Conservation (phyloP, 2,888 invertebrate species). For the Trachelus stipa region DNA sequence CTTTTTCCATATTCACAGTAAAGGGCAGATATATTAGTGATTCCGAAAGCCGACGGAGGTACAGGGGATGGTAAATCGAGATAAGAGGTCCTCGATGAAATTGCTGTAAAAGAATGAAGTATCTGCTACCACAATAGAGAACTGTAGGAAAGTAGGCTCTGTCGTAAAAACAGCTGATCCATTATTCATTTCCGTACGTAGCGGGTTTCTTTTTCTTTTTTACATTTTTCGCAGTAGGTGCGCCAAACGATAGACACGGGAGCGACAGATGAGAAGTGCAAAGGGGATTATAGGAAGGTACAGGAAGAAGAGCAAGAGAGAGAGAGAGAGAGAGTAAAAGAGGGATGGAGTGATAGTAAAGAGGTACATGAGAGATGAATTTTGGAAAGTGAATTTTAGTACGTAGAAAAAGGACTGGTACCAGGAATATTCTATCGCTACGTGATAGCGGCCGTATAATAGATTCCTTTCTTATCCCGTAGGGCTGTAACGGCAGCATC, state of each 20-base stretch:
- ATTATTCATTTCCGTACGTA: slow-evolving; percentile 43
- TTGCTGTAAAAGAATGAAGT: not conserved
- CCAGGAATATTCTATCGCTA: slow-evolving; percentile 36
- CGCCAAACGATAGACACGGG: slow-evolving; percentile 9
- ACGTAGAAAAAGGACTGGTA: slow-evolving; percentile 27
- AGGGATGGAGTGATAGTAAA: not conserved
- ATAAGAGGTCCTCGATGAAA: not conserved
- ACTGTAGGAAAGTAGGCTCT: slow-evolving; percentile 6
- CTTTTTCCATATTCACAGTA: not conserved
- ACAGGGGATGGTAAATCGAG: not conserved
- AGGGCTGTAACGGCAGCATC: slow-evolving; percentile 22
- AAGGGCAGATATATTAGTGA: not conserved
- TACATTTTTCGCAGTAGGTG: slow-evolving; percentile 29
- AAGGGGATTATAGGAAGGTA: no score
- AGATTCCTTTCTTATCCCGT: slow-evolving; percentile 41
- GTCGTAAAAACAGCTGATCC: slow-evolving; percentile 36
- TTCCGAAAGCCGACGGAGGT: not conserved
- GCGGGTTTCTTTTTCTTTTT: slow-evolving; percentile 25
- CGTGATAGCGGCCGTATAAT: slow-evolving; percentile 34
- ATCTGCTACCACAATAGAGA: not conserved
- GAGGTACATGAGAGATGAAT: slow-evolving; percentile 25
- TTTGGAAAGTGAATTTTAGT: slow-evolving; percentile 46
- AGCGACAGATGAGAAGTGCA: not conserved
- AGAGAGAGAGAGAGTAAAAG: no score
- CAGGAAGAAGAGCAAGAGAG: no score